Evolutionary conservation across 2,888 invertebrate species (phyloP), one percentile per base, ranked within the genome.

Genomic region (Scaptomyza parva): DNA sequence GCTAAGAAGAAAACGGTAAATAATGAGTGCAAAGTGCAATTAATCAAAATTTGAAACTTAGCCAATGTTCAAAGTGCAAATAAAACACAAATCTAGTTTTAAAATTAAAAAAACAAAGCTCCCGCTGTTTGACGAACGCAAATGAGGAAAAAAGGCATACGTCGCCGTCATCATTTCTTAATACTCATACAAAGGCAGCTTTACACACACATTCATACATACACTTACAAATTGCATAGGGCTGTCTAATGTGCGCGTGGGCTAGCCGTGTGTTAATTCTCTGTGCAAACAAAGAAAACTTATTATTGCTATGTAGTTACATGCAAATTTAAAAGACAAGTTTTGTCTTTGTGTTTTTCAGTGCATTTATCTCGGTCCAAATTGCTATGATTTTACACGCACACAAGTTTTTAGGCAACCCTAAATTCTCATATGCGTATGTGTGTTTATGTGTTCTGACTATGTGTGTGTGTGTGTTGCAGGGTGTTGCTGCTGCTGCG

Each of bases 141-240:
- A 76, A 78, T 61, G 62, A 53, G 54, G 43, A 66, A 69, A 76
- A 69, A 72, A 86, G 66, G 68, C 80, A 75, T 85, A 84, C 84
- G 84, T 89, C 84, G 80, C 88, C 87, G 88, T 84, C 86, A 83
- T 88, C 83, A 85, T 78, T 81, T 78, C 74, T 78, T 75, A 60
- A 47, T 68, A 83, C 82, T 63, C 63, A 84, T 61, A 86, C 86
- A 84, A 59, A 71, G 69, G 57, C 67, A 77, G 22, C 28, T 26
- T 65, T 47, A 59, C 61, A 63, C 55, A 51, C 45, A 26, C 45
- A 50, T 11, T 33, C 39, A 39, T 41, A 35, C 39, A 54, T 30
- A 48, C 14, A 55, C n/a, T 44, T 33, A 37, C 73, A 30, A 76
- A 74, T 64, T 71, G 72, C 50, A 63, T 67, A 77, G 77, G 76